Conservation (phyloP, 2,888 invertebrate species). For the Bhutanitis thaidina region DNA sequence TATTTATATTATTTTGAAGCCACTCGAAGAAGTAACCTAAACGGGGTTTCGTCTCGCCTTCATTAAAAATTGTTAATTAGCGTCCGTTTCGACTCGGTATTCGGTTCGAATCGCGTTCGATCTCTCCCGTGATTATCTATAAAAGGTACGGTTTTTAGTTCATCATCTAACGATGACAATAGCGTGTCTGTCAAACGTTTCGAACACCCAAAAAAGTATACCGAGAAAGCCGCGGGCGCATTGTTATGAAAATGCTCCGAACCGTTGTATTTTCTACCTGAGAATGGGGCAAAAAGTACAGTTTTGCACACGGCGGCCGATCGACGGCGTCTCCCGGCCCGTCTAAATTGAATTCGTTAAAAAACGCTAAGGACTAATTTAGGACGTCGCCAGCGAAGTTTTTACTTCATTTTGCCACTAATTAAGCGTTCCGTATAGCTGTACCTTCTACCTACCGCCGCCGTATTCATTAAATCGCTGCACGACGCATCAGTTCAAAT, state of each 20-base stretch:
- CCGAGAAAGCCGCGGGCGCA: conserved; percentile 71
- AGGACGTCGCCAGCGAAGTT: conserved; percentile 58
- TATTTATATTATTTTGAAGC: no score
- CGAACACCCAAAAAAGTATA: conserved; percentile 62
- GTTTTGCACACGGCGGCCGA: conserved; percentile 66
- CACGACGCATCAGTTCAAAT: conserved; percentile 21
- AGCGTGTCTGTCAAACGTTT: conserved; percentile 73
- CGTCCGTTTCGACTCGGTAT: conserved; percentile 50
- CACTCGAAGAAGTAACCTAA: conserved; percentile 7
- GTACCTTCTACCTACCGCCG: conserved; percentile 37
- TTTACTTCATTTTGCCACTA: conserved; percentile 46
- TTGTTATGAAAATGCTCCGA: conserved; percentile 76
- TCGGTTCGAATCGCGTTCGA: conserved; percentile 46
- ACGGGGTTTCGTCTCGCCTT: conserved; percentile 25
- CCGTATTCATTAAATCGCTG: conserved; percentile 24
- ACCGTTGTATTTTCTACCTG: conserved; percentile 75
- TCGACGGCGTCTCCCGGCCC: conserved; percentile 54
- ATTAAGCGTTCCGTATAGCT: conserved; percentile 32
- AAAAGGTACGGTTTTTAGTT: conserved; percentile 64
- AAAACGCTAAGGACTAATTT: conserved; percentile 69
- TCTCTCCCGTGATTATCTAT: conserved; percentile 65
- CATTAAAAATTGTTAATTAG: conserved; percentile 51
- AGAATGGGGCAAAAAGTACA: conserved; percentile 63
- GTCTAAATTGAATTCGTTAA: conserved; percentile 69
- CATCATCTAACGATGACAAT: conserved; percentile 75